A percentile compares a stretch with the other conserved stretches of the same genome.
These are phyloP conservation scores for Theristicus caerulescens DNA, from an alignment of 2,113 vertebrate genomes.

Conservation along the genomic window DNA sequence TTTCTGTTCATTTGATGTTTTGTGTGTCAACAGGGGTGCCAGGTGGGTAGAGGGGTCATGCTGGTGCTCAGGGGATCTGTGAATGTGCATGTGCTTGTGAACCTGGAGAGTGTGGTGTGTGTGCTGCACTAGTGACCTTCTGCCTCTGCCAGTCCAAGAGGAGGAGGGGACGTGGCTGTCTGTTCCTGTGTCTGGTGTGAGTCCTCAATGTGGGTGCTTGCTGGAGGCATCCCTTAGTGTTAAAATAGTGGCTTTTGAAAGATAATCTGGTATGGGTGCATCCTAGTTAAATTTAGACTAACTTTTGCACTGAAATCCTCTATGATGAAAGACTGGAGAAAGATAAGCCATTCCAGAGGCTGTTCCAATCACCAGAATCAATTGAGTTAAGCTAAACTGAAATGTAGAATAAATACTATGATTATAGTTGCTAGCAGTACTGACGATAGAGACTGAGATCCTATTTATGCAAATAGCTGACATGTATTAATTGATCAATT, in stretches of 20 bases:
- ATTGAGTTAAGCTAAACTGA: not conserved
- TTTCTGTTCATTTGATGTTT: not conserved
- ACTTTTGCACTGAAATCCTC: not conserved
- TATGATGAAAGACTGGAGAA: not conserved
- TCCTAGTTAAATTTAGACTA: not conserved
- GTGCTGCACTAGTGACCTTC: not conserved
- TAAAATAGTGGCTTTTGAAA: not conserved
- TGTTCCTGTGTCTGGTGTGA: not conserved
- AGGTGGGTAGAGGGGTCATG: fast-evolving
- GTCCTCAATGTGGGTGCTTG: not conserved
- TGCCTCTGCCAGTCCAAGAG: not conserved
- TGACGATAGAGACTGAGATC: not conserved
- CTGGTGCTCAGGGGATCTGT: fast-evolving
- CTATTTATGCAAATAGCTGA: not conserved
- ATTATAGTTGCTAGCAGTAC: not conserved
- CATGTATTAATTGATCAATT: not conserved
- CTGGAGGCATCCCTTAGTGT: not conserved
- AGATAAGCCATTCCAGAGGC: not conserved
- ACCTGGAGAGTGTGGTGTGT: fast-evolving
- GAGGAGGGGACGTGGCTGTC: fast-evolving
- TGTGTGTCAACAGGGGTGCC: not conserved
- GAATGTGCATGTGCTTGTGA: fast-evolving
- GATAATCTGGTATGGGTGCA: not conserved
- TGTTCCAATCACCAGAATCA: not conserved
- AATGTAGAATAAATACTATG: not conserved